Evolutionary conservation across 2,888 invertebrate genomes (phyloP), one percentile per base, ranked within the genome.

Genomic region (Stenolophus ochropezus): DNA sequence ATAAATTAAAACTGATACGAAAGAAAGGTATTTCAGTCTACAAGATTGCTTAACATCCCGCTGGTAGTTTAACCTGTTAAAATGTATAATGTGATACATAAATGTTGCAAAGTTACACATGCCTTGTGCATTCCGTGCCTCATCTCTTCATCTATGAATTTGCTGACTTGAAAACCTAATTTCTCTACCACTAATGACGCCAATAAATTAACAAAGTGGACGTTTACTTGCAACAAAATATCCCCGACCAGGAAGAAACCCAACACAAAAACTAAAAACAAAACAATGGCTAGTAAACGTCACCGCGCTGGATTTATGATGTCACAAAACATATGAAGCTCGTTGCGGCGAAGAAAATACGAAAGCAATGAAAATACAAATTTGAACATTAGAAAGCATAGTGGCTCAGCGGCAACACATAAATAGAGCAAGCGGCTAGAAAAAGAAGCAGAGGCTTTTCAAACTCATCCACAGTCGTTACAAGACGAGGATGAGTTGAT

Each of bases 281-380:
- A 69, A 69, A 69, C 65, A 69, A 69, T 69, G 18, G 65, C 18
- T 18, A 69, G 33, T 69, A 69, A 69, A 69, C 42, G 74, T 74
- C 51, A 53, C 16, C 5, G 18, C 51, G 18, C 25, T 11, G 53
- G 53, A 51, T 74, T 51, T 47, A 74, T 74, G 51, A 74, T 74
- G 58, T 76, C 47, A 42, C 61, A 25, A 61, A 58, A 58, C 42
- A 61, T 47, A 61, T 42, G 61, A 27, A 77, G 61, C 49, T 74
- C 27, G 74, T 14, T 49, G 61, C 61, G 65, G 33, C 58, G 49
- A 65, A 78, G 61, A 78, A 78, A 78, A 65, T 78, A 65, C 42
- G 78, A 78, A 78, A 78, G 78, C 76, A 42, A 77, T 77, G 58
- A 58, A 56, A 77, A 77, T 77, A 77, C 76, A 77, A 77, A 77